Evolutionary conservation across 2,888 invertebrate species (phyloP).

Genomic region (Anarsia innoxiella): DNA sequence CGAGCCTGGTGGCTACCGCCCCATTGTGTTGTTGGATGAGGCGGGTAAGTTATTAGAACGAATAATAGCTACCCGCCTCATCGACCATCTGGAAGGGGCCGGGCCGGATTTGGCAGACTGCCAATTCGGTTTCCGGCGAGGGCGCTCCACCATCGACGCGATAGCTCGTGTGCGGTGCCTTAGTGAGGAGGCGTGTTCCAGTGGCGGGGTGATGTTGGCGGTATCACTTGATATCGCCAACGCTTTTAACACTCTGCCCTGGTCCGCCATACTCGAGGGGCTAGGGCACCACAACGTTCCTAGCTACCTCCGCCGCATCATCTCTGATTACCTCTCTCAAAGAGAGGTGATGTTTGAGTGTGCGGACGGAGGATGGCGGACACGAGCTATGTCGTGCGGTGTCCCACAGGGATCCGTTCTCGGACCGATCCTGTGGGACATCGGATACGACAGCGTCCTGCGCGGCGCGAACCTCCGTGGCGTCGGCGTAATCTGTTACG

Average conservation of each 20-base stretch:
- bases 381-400: too few species aligned
- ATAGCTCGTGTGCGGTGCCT: conserved; percentile 6
- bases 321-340: background rate
- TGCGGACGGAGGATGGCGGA: too few species aligned
- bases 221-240: conserved; percentile 19
- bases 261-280: conserved; percentile 14
- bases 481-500: conserved; percentile 1
- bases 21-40: conserved; percentile 15
- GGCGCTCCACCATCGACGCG: conserved; percentile 3
- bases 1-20: background rate
- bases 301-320: background rate
- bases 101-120: conserved; percentile 13
- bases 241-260: conserved; percentile 21
- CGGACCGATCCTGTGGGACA: background rate
- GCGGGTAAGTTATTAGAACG: conserved; percentile 19
- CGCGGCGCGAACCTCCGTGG: conserved; percentile 2
- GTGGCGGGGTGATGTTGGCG: conserved; percentile 16
- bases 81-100: background rate
- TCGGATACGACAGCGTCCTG: conserved; percentile 2
- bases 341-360: background rate
- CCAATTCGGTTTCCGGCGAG: conserved; percentile 11
- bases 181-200: conserved; percentile 1
- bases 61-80: conserved; percentile 14
- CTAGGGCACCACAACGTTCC: conserved; percentile 9
- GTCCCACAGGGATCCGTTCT: conserved; percentile 1